Conservation (phyloP, 2,888 invertebrate species). For the Agrotis exclamationis region DNA sequence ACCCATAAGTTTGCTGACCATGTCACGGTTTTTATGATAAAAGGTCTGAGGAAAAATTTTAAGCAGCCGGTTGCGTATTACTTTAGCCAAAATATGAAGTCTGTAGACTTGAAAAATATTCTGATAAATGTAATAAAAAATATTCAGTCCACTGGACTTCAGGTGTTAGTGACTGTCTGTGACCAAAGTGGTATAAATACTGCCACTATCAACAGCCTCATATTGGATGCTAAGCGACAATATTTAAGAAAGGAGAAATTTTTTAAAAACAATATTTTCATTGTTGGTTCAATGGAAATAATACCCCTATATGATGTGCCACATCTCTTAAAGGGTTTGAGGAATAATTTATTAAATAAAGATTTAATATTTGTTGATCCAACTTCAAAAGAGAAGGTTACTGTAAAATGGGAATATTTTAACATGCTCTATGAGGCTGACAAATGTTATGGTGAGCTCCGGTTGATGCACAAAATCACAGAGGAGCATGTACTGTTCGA, state of each 20-base stretch:
- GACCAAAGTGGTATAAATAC: too few species aligned
- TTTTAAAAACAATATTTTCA: too few species aligned
- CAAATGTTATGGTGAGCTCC: constrained; percentile 11
- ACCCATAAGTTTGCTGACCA: constrained; percentile 10
- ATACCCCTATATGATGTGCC: too few species aligned
- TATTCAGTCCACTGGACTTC: not conserved
- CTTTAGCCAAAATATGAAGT: not conserved
- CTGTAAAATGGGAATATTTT: constrained; percentile 11
- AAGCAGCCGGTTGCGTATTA: constrained; percentile 7
- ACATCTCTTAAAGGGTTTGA: too few species aligned
- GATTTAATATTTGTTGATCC: constrained; percentile 11
- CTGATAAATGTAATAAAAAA: not conserved
- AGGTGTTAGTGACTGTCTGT: too few species aligned
- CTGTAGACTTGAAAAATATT: not conserved
- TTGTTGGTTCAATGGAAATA: too few species aligned
- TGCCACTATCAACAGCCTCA: too few species aligned
- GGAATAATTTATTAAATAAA: too few species aligned
- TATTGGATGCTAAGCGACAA: too few species aligned
- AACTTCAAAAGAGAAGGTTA: constrained; percentile 3
- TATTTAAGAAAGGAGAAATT: too few species aligned
- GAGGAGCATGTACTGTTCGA: not conserved
- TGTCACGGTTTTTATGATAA: constrained; percentile 2
- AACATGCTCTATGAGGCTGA: constrained; percentile 15
- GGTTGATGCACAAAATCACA: constrained; percentile 2
- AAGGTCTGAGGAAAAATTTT: not conserved